These are phyloP conservation scores for Apamea crenata DNA, from an alignment of 2,888 invertebrate species.

Conservation along the genomic window DNA sequence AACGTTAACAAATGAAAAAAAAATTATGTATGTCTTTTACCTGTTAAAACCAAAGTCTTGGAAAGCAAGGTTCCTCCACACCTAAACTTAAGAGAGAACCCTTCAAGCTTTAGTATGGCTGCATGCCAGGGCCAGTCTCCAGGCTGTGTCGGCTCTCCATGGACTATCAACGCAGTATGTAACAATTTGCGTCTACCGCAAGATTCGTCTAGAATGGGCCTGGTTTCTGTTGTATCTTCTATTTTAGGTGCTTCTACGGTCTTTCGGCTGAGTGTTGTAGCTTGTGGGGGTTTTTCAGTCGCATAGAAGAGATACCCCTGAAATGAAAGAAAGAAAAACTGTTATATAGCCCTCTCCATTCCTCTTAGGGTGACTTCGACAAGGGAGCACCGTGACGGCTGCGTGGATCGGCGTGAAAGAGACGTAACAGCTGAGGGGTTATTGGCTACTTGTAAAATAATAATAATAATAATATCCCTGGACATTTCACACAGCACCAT, in stretches of 20 bases:
- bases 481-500: too few species aligned
- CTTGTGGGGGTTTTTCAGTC: neutral
- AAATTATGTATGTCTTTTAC: constrained; percentile 55
- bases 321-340: neutral
- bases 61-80: constrained; percentile 83
- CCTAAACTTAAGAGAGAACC: constrained; percentile 70
- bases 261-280: neutral
- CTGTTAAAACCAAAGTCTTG: constrained; percentile 77
- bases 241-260: neutral
- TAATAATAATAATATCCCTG: too few species aligned
- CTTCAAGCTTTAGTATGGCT: constrained; percentile 71
- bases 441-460: too few species aligned
- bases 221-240: neutral
- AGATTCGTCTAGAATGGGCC: constrained; percentile 34
- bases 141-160: constrained; percentile 75
- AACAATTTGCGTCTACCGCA: constrained; percentile 77
- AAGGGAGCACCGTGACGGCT: neutral
- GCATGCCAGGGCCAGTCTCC: constrained; percentile 87
- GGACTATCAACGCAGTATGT: constrained; percentile 78
- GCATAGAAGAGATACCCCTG: neutral
- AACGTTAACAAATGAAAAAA: neutral
- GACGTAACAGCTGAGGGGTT: too few species aligned
- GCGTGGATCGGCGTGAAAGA: neutral
- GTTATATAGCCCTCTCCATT: neutral
- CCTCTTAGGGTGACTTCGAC: neutral